Base-by-base conservation (phyloP, 2,888 invertebrate species). In the Cepaea hortensis region DNA sequence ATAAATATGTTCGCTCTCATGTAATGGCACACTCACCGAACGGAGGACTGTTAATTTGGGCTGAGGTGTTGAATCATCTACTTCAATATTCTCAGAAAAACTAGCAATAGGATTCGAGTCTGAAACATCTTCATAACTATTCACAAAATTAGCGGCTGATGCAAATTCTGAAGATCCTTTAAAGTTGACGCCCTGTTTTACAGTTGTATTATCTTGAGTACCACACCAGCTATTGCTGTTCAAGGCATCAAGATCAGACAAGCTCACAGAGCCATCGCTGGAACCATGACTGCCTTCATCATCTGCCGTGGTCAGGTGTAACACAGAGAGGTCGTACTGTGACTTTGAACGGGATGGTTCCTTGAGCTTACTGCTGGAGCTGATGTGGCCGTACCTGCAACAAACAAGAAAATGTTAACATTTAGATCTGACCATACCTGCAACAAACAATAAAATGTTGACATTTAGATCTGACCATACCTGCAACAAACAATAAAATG, bases 261-360 rank as follows among this genome's bases (percentile, higher is more conserved):
- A 70, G 81, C 15, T 61, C 23, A 83, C 55, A 20, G 75, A 84
- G 23, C 75, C 84, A 62, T 75, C 61, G 65, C 65, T 77, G 65
- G 76, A 76, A 2, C 76, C 84, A 84, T 77, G 65, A 77, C 18
- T 75, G 55, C 11, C 3, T 46, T 77, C 84, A 35, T 84, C 76
- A 4, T 62, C 84, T 65, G 46, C 13, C 5, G 3, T 76, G 50
- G 6, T 18, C 9, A 84, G 65, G n/a, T 48, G 84, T 3, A 62
- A 46, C 1, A 61, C 20, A 15, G 72, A 35, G 7, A 84, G 84
- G 65, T 76, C 77, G 48, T 75, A 48, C 50, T 84, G 76, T 4
- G 84, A 84, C 77, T 68, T 84, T 15, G 77, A 84, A 2, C 84
- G 46, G 46, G 84, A 13, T 6, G 84, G 76, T 18, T 76, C 84